Evolutionary conservation across 2,797 vertebrate genomes (phyloP).

Genomic region (Spheniscus humboldti): DNA sequence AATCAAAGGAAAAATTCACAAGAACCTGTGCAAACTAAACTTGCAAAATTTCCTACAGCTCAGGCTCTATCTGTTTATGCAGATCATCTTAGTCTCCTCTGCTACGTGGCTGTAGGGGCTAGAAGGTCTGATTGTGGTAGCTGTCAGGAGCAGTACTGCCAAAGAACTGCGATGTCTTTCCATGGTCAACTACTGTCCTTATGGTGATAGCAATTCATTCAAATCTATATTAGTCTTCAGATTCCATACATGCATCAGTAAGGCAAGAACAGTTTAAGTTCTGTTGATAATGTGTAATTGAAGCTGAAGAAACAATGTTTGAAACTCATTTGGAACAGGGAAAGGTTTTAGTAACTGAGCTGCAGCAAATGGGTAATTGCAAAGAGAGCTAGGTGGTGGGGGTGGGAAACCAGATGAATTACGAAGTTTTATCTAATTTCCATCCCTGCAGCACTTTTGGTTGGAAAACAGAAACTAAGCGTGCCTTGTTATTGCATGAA

Average conservation of each 20-base stretch:
- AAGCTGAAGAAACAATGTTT: neutral
- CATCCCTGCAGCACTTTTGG: neutral
- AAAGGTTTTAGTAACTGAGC: neutral
- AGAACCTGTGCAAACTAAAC: neutral
- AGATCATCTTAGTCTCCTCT: neutral
- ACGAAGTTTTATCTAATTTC: slow-evolving; percentile 11
- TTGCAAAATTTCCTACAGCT: neutral
- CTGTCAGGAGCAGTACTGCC: neutral
- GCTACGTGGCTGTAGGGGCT: neutral
- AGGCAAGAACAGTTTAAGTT: neutral
- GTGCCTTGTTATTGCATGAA: slow-evolving; percentile 10
- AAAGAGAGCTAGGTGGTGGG: neutral
- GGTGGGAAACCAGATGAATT: neutral
- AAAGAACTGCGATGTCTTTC: neutral
- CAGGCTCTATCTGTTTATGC: neutral
- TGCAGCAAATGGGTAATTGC: neutral
- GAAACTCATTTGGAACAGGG: neutral
- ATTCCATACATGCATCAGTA: neutral
- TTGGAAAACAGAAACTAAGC: slow-evolving; percentile 37
- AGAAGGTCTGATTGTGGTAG: neutral
- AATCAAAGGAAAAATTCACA: neutral
- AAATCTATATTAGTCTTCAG: neutral
- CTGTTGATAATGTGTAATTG: neutral
- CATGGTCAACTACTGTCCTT: neutral
- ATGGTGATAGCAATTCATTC: neutral